Evolutionary conservation across 2,888 invertebrate species (phyloP), one percentile per base, ranked within the genome.

Genomic region (Apamea epomidion): DNA sequence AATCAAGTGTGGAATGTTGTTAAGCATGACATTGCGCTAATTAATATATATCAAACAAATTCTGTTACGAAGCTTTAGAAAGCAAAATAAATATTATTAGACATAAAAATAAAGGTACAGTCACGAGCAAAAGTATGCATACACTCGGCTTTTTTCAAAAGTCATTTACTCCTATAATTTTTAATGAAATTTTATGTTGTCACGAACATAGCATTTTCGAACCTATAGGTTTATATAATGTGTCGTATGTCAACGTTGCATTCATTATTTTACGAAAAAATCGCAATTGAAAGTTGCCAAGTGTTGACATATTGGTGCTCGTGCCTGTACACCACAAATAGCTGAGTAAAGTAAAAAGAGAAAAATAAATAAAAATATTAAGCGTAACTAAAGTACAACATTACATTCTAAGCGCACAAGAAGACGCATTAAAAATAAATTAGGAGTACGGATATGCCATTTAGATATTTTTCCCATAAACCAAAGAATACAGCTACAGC

Each of bases 391-490:
- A 54, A 76, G 37, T 37, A 25, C 0, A 37, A 62, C 14, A 64
- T 29, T 21, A 10, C 8, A n/a, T 4, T 62, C 32, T n/a, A 14
- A 74, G 7, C 45, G 82, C 45, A 69, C 18, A 64, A 74, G 16
- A 7, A 45, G 37, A 29, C 54, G 42, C 54, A 78, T 83, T 83
- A 78, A 82, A 82, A 58, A 64, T 64, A 68, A 82, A 64, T 73
- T 83, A 69, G 12, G 62, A 29, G 8, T 32, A 68, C 32, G 62
- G 78, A 78, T 78, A 83, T 72, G 1, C 51, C 16, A n/a, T 68
- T 69, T 29, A 18, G 16, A 73, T 64, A 54, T 62, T 68, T 62
- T 64, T 51, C 4, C 32, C 64, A 45, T 62, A 78, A 68, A 67
- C 74, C 48, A 37, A 83, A 69, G 72, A 83, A 51, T 67, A 64